Evolutionary conservation across 2,888 invertebrate genomes (phyloP), one percentile per base, ranked within the genome.

Genomic region (Gastrophysa polygoni): DNA sequence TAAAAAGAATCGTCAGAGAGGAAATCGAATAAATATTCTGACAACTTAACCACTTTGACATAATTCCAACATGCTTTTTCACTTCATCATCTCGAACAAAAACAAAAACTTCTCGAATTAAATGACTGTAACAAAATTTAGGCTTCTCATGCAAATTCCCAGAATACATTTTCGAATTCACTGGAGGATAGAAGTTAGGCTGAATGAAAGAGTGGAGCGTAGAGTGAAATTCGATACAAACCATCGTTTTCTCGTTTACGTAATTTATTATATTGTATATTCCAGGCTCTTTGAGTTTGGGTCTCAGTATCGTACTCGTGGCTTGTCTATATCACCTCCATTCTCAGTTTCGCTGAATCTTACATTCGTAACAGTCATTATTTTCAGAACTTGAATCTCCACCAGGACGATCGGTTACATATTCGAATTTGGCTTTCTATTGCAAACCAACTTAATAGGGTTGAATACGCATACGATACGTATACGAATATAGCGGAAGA

Each of bases 81-180:
- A 63, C 63, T 63, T 59, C 63, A 59, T 59, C 63, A 55, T 63
- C 59, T 49, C 56, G 55, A 63, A 63, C 63, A 63, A 63, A 63
- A 63, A 63, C 63, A 63, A 59, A 58, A 59, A 59, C 59, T 59
- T 59, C 38, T 56, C 16, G 51, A 59, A 63, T 59, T 59, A 58
- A 59, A 63, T 59, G 54, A 43, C 54, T 54, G 54, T 43, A 56
- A 51, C 63, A 50, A 59, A 59, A 54, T 63, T 59, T 58, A 44
- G 28, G 62, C 43, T 24, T 52, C 32, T 51, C 49, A 63, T 63
- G 63, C 56, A 63, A 63, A 63, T 63, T 63, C 50, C 47, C 28
- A 28, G 50, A 58, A 51, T 59, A 55, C 50, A 56, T 63, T 63
- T n/a, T 56, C 46, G 56, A 51, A 63, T 58, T 57, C 47, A 47